phyloP scores from a whole-genome alignment of 2,113 vertebrate genomes.

The Melanerpes aurifrons region DNA sequence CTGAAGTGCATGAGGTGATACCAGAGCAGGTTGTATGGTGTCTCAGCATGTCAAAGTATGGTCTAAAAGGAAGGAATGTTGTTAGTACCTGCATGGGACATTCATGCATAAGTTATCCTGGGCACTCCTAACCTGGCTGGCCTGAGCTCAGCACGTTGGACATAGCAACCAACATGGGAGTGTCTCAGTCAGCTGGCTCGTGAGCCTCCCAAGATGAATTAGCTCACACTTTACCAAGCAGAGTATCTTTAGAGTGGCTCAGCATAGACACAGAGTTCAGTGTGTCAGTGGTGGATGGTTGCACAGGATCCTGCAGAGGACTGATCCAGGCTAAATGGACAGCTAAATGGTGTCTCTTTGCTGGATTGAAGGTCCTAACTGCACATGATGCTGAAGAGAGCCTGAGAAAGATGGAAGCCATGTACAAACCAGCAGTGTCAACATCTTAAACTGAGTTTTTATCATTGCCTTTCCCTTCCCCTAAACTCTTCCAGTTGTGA shows the following conservation, averaged over 20 bases:
- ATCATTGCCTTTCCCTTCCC: not conserved
- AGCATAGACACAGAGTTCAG: not conserved
- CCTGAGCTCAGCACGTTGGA: not conserved
- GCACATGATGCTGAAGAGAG: not conserved
- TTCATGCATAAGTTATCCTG: fast-evolving
- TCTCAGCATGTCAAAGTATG: not conserved
- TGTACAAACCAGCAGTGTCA: not conserved
- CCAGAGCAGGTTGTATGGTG: not conserved
- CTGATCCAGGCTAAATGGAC: not conserved
- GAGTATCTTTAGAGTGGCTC: not conserved
- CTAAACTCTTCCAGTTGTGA: not conserved
- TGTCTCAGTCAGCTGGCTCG: not conserved
- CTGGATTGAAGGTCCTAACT: not conserved
- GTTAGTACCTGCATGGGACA: not conserved
- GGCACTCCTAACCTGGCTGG: not conserved
- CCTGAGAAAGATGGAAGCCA: not conserved
- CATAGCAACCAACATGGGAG: not conserved
- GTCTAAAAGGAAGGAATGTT: not conserved
- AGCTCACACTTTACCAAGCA: not conserved
- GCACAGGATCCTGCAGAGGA: not conserved
- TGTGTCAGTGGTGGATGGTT: too few species aligned
- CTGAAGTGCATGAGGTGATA: not conserved
- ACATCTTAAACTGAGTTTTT: not conserved
- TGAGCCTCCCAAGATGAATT: not conserved
- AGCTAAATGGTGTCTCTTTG: not conserved